phyloP scores from a whole-genome alignment of 2,888 invertebrate genomes.

The Enoplolaimus lenunculus region DNA sequence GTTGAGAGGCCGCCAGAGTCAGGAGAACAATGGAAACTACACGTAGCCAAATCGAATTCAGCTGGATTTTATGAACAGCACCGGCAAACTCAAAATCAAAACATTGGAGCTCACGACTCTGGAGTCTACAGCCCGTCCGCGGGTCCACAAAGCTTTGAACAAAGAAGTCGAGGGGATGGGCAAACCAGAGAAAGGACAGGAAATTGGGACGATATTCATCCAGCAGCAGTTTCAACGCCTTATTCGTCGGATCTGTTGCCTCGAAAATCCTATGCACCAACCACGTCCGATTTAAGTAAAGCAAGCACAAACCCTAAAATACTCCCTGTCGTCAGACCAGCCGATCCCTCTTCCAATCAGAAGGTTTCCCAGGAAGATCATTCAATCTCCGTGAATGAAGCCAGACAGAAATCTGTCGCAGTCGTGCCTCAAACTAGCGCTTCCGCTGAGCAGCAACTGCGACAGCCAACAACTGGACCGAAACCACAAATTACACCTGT shows the following conservation, averaged over 20 bases:
- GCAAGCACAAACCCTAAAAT: not conserved
- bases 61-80: too few relatives aligned
- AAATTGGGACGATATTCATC: not conserved
- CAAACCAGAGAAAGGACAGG: not conserved
- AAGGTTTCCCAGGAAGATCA: not conserved
- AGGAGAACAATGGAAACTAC: too few relatives aligned
- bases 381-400: not conserved
- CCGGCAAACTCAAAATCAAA: too few relatives aligned
- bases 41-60: too few relatives aligned
- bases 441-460: not conserved
- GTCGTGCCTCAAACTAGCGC: not conserved
- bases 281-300: not conserved
- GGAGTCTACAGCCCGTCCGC: not conserved
- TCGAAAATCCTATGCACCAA: not conserved
- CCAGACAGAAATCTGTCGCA: not conserved
- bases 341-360: not conserved
- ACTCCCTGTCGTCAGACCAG: not conserved
- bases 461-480: not conserved
- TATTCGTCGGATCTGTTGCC: conserved; percentile 8
- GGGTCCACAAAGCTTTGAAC: not conserved
- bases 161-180: not conserved
- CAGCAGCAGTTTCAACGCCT: conserved; percentile 21
- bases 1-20: not conserved
- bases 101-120: too few relatives aligned
- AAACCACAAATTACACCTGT: too few relatives aligned